Evolutionary conservation across 2,113 vertebrate species (phyloP).

Genomic region (Lycaon pictus): DNA sequence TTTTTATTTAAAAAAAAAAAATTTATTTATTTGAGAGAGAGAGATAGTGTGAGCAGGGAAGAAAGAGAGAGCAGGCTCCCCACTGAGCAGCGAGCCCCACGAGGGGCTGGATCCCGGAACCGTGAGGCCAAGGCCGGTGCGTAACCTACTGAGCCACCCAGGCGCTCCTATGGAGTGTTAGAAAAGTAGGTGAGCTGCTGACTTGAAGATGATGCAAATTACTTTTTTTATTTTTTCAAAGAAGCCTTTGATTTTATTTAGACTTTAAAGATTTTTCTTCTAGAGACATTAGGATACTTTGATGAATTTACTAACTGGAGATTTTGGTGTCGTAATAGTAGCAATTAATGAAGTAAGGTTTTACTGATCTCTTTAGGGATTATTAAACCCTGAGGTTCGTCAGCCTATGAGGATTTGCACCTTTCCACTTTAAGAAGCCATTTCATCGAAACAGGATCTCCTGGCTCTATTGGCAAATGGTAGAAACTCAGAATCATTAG

Average conservation of each 20-base stretch:
- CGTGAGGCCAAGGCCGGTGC: too few species aligned
- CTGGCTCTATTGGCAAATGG: background rate
- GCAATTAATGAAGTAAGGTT: slow-evolving; percentile 28
- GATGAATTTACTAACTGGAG: slow-evolving; percentile 42
- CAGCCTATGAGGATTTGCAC: background rate
- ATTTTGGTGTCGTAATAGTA: background rate
- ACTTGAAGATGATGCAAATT: slow-evolving; percentile 38
- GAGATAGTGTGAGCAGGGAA: too few species aligned
- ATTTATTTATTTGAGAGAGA: too few species aligned
- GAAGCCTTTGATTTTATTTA: slow-evolving; percentile 53
- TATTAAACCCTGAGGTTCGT: background rate
- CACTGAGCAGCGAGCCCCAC: too few species aligned
- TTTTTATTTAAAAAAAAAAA: background rate
- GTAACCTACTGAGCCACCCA: too few species aligned
- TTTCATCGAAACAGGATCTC: slow-evolving; percentile 3
- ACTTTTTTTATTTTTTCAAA: slow-evolving; percentile 53
- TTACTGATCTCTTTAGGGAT: slow-evolving; percentile 19
- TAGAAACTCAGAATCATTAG: slow-evolving; percentile 63
- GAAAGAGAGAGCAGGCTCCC: too few species aligned
- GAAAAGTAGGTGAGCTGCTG: slow-evolving; percentile 32
- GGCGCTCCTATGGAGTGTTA: background rate
- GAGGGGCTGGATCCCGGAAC: too few species aligned
- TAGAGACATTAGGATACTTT: slow-evolving; percentile 40
- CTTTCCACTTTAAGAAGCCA: slow-evolving; percentile 19
- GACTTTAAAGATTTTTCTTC: slow-evolving; percentile 56